Conservation (phyloP, 2,113 vertebrate genomes). For the Gnathonemus longibarbis region DNA sequence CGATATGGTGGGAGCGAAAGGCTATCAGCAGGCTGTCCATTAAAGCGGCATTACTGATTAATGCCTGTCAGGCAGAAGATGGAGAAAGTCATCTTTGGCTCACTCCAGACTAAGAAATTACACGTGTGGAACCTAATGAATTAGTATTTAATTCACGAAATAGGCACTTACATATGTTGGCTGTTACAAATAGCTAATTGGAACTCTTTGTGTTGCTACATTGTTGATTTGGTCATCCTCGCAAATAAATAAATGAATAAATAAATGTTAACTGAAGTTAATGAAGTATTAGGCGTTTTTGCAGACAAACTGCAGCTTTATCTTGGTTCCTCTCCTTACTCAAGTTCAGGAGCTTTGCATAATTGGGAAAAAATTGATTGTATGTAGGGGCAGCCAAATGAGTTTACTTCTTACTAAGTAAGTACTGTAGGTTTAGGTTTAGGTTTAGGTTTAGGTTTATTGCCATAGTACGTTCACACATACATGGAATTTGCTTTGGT, state of each 20-base stretch:
- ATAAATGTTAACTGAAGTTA: background rate
- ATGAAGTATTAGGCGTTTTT: background rate
- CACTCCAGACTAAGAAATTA: background rate
- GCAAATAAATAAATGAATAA: background rate
- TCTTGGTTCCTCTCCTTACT: background rate
- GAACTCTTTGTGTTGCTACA: background rate
- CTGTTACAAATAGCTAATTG: background rate
- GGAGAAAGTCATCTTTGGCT: background rate
- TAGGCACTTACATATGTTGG: background rate
- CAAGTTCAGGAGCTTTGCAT: background rate
- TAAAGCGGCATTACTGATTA: background rate
- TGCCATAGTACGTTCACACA: too few relatives aligned
- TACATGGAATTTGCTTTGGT: too few relatives aligned
- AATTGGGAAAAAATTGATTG: background rate
- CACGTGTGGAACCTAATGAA: background rate
- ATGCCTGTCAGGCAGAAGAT: background rate
- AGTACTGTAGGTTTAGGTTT: too few relatives aligned
- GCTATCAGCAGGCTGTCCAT: slow-evolving; percentile 4
- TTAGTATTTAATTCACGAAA: background rate
- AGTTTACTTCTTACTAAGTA: background rate
- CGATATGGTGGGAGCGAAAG: background rate
- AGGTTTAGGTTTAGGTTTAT: too few relatives aligned
- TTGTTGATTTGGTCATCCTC: background rate
- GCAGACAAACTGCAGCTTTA: background rate
- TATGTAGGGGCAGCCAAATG: background rate